Base-by-base conservation (phyloP, 2,113 vertebrate genomes). In the Zootoca vivipara region DNA sequence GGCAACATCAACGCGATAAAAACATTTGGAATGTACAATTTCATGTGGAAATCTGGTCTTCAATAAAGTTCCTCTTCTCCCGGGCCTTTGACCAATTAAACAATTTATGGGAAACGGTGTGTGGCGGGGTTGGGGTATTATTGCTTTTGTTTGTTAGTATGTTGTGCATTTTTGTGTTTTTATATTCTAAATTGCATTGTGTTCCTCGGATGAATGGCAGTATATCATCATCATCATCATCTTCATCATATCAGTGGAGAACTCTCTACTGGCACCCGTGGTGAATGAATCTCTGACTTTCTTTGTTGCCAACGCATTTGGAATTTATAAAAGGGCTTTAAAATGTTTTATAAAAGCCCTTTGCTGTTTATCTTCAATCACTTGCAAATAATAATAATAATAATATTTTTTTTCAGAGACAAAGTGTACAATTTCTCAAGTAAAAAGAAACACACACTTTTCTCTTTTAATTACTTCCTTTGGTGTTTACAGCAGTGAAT, bases 381-480 rank as follows among this genome's bases (percentile, higher is more conserved):
- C 77, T 30, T 9, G 73, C 20, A n/a, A 28, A 75, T 87, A 92
- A 87, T 85, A 91, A 89, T 82, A 73, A 73, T 35, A 73, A 38
- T 35, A 38, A 38, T 13, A n/a, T n/a, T 89, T 83, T 83, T 87
- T 10, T 69, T 35, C 8, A 1, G 33, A 67, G 83, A 88, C 20
- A 70, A 83, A 9, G 22, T 35, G 1, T 89, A 0, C 52, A 85
- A 89, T 7, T 38, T 15, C 72, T 85, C 78, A 81, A 92, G 40
- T 38, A 69, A 89, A 90, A 78, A 86, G 72, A 73, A 88, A 52
- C 16, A 28, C 62, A 24, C 33, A 1, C 1, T 77, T 91, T 94
- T 93, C 24, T 33, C 42, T 82, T 64, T 65, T 83, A 92, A 93
- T 93, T 91, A 91, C 88, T 93, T 93, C 5, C 92, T 92, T 79